Evolutionary conservation across 2,797 vertebrate species (phyloP), one percentile per base, ranked within the genome.

Genomic region (Clarias platycephalus): DNA sequence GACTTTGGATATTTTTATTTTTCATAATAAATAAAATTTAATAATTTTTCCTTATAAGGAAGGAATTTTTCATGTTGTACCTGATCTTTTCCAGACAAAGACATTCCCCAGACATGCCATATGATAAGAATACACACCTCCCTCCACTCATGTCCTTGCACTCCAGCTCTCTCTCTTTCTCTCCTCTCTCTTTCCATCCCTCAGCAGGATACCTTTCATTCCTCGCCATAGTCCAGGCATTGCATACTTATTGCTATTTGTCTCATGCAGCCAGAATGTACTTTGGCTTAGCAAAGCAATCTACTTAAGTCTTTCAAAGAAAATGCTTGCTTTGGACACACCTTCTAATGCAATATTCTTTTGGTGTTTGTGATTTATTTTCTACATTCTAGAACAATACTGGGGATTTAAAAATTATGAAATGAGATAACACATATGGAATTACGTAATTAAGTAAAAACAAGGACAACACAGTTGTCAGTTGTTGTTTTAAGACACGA

Each of bases 221-320:
- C 82, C 83, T 82, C 40, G 31, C 77, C 77, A 80, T 85, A 82
- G 68, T 82, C 83, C 80, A 85, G 83, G 22, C 83, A 83, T 85
- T 83, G 87, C 64, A 72, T 24, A 79, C 49, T 53, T 34, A 37
- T 62, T 82, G 76, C n/a, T 53, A 58, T 76, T 58, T n/a, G 74
- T 80, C 37, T 82, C 80, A 55, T 31, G 72, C 37, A 81, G 60
- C 20, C 80, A 68, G 63, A 40, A 66, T 80, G 62, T 77, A 16
- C 9, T 77, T 60, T 26, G 55, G 68, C 49, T 67, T 31, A 4
- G 34, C 18, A 81, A 49, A 63, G 49, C 2, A 31, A 3, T 9
- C 53, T 31, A 16, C 1, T 2, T 3, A 20, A 57, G 16, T 57
- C 49, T 76, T 37, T 13, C 7, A 3, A 58, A 79, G 15, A 55